Evolutionary conservation across 2,888 invertebrate genomes (phyloP).

Genomic region (Electrophaes corylata): DNA sequence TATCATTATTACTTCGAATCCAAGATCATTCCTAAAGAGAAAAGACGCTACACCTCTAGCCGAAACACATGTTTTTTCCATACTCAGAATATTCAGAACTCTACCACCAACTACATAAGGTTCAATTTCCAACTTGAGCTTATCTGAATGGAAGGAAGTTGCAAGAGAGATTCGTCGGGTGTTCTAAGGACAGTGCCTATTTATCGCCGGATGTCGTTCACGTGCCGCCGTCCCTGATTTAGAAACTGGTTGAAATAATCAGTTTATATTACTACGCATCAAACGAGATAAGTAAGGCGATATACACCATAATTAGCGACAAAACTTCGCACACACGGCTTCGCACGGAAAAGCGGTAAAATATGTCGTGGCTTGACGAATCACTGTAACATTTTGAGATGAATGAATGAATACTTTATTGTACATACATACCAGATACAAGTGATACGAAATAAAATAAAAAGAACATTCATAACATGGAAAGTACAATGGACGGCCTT

Average conservation of each 20-base stretch:
- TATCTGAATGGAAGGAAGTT: slow-evolving; percentile 41
- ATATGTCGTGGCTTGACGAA: no score
- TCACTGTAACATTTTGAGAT: no score
- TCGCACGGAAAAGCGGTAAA: no score
- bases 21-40: slow-evolving; percentile 18
- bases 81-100: slow-evolving; percentile 1
- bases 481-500: no score
- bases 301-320: background rate
- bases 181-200: slow-evolving; percentile 34
- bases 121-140: slow-evolving; percentile 22
- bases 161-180: slow-evolving; percentile 36
- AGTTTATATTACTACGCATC: slow-evolving; percentile 6
- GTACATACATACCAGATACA: no score
- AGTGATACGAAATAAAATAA: no score
- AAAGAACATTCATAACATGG: no score
- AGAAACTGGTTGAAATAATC: slow-evolving; percentile 45
- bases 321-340: no score
- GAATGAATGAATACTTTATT: no score
- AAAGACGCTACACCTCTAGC: slow-evolving; percentile 7
- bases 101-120: slow-evolving; percentile 20
- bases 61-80: slow-evolving; percentile 2
- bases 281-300: background rate
- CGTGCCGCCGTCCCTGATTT: slow-evolving; percentile 35
- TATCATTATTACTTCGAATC: slow-evolving; percentile 3
- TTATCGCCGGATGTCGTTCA: slow-evolving; percentile 39